phyloP scores from a whole-genome alignment of 2,797 vertebrate genomes.

The Ibycter americanus region DNA sequence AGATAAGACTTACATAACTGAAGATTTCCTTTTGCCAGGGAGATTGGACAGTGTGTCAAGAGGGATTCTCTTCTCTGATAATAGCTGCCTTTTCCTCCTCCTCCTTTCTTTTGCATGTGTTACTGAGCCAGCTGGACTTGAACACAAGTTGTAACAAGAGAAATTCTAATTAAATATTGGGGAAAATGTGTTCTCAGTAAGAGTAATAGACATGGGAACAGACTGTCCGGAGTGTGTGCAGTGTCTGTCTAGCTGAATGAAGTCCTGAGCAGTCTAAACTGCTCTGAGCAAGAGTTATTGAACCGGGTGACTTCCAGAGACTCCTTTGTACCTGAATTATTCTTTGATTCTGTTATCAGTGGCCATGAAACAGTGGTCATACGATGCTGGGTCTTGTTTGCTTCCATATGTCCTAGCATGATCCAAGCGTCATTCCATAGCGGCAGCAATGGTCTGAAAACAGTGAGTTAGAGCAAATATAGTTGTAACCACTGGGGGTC shows the following conservation, averaged over 20 bases:
- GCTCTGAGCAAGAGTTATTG: not conserved
- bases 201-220: not conserved
- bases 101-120: not conserved
- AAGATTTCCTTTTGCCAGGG: not conserved
- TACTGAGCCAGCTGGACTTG: not conserved
- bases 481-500: constrained; percentile 54
- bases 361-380: not conserved
- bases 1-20: not conserved
- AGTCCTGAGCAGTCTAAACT: not conserved
- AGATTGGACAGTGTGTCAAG: not conserved
- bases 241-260: not conserved
- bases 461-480: not conserved
- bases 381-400: not conserved
- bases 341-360: not conserved
- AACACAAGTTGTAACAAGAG: not conserved
- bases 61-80: not conserved
- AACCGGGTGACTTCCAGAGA: not conserved
- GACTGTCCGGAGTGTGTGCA: not conserved
- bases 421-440: not conserved
- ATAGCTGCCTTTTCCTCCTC: not conserved
- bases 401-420: not conserved
- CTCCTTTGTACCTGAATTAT: not conserved
- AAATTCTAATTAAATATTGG: not conserved
- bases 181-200: not conserved
- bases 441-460: not conserved